phyloP scores from a whole-genome alignment of 2,797 vertebrate species.

The Argya squamiceps region DNA sequence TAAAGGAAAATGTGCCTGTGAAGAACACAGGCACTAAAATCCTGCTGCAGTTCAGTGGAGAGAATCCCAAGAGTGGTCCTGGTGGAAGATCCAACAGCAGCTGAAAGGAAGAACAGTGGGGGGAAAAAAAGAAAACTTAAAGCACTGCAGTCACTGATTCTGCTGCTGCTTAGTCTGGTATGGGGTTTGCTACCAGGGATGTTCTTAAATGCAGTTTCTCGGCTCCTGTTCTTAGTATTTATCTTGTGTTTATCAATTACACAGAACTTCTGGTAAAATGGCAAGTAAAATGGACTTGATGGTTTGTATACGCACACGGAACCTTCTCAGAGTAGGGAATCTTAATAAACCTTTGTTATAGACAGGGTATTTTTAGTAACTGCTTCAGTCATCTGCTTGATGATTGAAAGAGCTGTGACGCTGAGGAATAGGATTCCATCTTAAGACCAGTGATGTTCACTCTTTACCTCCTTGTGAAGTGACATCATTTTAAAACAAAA shows the following conservation, averaged over 20 bases:
- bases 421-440: not conserved
- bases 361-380: not conserved
- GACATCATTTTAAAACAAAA: constrained; percentile 19
- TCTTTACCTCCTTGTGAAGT: not conserved
- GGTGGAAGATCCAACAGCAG: not conserved
- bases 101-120: not conserved
- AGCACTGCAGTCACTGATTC: not conserved
- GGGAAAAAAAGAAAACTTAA: not conserved
- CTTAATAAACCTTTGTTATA: not conserved
- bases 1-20: not conserved
- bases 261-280: not conserved
- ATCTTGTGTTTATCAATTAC: not conserved
- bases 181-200: not conserved
- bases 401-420: not conserved
- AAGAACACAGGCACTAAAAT: not conserved
- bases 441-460: not conserved
- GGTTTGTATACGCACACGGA: not conserved
- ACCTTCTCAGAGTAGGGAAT: not conserved
- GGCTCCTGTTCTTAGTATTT: not conserved
- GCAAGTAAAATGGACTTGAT: not conserved
- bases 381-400: not conserved
- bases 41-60: not conserved
- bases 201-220: not conserved
- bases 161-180: not conserved
- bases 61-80: not conserved